phyloP scores from a whole-genome alignment of 2,113 vertebrate genomes.

The Tautogolabrus adspersus region DNA sequence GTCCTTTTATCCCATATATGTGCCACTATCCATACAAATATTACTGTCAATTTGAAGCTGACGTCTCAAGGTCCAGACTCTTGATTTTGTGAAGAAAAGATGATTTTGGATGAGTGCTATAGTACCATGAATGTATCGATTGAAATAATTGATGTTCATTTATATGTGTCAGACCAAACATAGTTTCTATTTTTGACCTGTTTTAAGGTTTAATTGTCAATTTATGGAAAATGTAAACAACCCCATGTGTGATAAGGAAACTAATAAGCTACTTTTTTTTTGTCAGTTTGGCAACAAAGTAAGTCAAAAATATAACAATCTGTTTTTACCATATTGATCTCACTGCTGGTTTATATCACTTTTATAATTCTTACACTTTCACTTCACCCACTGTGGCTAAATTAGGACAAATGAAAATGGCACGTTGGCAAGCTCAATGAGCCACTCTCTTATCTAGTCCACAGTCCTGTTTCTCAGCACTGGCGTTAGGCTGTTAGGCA shows the following conservation, averaged over 20 bases:
- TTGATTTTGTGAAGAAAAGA: no score
- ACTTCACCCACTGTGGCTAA: slow-evolving; percentile 29
- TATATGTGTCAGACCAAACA: background rate
- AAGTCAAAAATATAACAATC: background rate
- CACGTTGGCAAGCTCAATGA: slow-evolving; percentile 18
- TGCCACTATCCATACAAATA: no score
- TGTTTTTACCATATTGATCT: slow-evolving; percentile 34
- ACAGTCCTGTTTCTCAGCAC: slow-evolving; percentile 12
- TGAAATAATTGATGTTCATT: background rate
- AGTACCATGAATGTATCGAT: no score
- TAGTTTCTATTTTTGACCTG: background rate
- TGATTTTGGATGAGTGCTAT: no score
- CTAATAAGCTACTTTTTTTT: background rate
- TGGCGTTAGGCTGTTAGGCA: slow-evolving; percentile 32
- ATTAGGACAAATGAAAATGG: slow-evolving; percentile 18
- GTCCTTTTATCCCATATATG: no score
- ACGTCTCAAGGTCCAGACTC: background rate
- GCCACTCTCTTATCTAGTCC: slow-evolving; percentile 18
- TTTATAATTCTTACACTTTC: slow-evolving; percentile 12
- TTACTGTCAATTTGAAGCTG: background rate
- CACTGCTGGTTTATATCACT: slow-evolving; percentile 27
- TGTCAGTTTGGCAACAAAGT: background rate
- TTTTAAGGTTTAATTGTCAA: background rate
- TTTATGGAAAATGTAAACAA: background rate
- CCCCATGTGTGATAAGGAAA: no score